Evolutionary conservation across 1,140 invertebrate genomes (phyloP).

Genomic region (Anthonomus grandis): DNA sequence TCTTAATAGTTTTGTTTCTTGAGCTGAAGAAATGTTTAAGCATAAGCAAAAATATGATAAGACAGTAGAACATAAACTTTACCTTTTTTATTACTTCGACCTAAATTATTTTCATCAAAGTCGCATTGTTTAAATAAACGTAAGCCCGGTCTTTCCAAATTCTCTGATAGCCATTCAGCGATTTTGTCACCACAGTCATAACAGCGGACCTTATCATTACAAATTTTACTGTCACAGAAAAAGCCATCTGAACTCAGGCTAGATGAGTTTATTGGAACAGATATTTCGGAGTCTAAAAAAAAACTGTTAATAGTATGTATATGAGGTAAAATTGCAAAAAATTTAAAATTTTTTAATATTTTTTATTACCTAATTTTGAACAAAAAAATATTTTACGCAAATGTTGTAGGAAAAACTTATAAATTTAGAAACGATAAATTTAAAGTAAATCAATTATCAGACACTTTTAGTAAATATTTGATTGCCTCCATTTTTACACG

Average conservation of each 20-base stretch:
- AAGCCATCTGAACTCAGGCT: conserved; percentile 37
- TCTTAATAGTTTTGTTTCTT: too few relatives aligned
- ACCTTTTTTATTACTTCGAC: conserved; percentile 24
- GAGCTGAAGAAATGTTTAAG: too few relatives aligned
- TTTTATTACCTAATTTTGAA: background rate
- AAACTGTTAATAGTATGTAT: background rate
- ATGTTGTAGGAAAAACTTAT: too few relatives aligned
- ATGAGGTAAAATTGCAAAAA: background rate
- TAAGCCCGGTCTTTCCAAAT: conserved; percentile 62
- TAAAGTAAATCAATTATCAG: too few relatives aligned
- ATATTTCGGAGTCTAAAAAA: conserved; percentile 12
- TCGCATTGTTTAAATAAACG: conserved; percentile 64
- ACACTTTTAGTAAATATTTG: too few relatives aligned
- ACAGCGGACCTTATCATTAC: conserved; percentile 74
- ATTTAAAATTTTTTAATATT: background rate
- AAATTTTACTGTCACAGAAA: conserved; percentile 77
- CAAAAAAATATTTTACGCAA: too few relatives aligned
- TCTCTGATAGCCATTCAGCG: conserved; percentile 71
- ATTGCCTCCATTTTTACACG: too few relatives aligned
- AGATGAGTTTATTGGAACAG: conserved; percentile 12
- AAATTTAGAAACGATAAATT: too few relatives aligned
- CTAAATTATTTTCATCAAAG: conserved; percentile 19
- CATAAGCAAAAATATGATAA: too few relatives aligned
- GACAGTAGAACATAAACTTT: too few relatives aligned
- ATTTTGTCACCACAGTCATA: conserved; percentile 79